Conservation (phyloP, 2,888 invertebrate species). For the Odontothrips loti region DNA sequence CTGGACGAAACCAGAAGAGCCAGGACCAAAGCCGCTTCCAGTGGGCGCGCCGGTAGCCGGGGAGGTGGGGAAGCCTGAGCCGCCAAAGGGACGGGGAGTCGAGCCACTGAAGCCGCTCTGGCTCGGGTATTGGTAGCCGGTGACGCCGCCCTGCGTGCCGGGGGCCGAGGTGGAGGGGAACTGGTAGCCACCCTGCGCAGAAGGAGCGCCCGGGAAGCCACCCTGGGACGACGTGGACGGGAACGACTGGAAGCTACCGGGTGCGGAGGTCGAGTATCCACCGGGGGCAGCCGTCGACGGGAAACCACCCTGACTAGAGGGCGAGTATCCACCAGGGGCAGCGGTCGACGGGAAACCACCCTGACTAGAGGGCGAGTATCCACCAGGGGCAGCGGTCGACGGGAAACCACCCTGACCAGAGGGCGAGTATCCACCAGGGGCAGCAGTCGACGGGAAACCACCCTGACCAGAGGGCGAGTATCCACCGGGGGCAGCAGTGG, state of each 20-base stretch:
- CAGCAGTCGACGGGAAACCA: constrained; percentile 38
- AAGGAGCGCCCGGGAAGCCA: not conserved
- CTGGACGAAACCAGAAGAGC: not conserved
- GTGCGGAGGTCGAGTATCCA: constrained; percentile 33
- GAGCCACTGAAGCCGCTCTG: not conserved
- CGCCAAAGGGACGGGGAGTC: constrained; percentile 29
- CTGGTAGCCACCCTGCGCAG: not conserved
- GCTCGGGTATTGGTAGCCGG: constrained; percentile 3
- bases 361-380: constrained; percentile 31
- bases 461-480: constrained; percentile 33
- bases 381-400: not conserved
- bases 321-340: not conserved
- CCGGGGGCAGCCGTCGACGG: constrained; percentile 32
- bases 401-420: constrained; percentile 32
- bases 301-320: not conserved
- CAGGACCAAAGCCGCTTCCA: not conserved
- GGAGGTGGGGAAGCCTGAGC: constrained; percentile 40
- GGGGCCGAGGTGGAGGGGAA: constrained; percentile 9
- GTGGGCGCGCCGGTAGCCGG: constrained; percentile 40
- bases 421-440: constrained; percentile 33
- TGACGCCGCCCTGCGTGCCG: not conserved
- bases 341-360: constrained; percentile 30
- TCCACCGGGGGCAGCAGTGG: constrained; percentile 29
- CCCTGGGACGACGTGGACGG: not conserved
- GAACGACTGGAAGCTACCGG: not conserved